phyloP scores from a whole-genome alignment of 2,113 vertebrate species.

The Carassius auratus region DNA sequence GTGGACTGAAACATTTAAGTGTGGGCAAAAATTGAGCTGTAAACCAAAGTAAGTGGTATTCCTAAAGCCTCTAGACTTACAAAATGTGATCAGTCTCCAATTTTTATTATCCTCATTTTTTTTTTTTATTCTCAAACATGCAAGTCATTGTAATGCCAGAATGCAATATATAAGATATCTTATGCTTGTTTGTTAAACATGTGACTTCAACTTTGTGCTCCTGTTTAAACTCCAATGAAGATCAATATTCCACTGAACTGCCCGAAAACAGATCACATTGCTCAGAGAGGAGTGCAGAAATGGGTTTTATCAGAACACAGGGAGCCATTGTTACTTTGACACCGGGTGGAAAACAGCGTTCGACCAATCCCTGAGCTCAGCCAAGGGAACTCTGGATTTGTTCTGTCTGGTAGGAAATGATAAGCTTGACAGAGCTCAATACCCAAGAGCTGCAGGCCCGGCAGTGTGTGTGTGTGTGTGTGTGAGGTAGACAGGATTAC shows the following conservation, averaged over 20 bases:
- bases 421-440: slow-evolving; percentile 29
- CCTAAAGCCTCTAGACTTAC: neutral
- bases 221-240: neutral
- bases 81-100: neutral
- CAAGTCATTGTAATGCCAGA: neutral
- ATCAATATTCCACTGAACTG: neutral
- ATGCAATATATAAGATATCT: neutral
- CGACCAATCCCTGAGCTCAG: slow-evolving; percentile 35
- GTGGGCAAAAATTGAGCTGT: neutral
- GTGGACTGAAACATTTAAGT: neutral
- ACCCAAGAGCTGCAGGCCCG: slow-evolving; percentile 23
- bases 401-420: slow-evolving; percentile 37
- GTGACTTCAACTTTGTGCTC: neutral
- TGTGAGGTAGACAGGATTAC: slow-evolving; percentile 23
- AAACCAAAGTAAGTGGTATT: neutral
- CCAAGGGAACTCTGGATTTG: slow-evolving; percentile 27
- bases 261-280: neutral
- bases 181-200: neutral
- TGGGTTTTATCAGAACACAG: slow-evolving; percentile 25
- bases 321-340: slow-evolving; percentile 32
- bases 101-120: no score
- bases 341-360: neutral
- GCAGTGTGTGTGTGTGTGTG: neutral
- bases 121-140: no score
- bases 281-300: slow-evolving; percentile 5